Evolutionary conservation across 2,797 vertebrate species (phyloP).

Genomic region (Perodicticus potto): DNA sequence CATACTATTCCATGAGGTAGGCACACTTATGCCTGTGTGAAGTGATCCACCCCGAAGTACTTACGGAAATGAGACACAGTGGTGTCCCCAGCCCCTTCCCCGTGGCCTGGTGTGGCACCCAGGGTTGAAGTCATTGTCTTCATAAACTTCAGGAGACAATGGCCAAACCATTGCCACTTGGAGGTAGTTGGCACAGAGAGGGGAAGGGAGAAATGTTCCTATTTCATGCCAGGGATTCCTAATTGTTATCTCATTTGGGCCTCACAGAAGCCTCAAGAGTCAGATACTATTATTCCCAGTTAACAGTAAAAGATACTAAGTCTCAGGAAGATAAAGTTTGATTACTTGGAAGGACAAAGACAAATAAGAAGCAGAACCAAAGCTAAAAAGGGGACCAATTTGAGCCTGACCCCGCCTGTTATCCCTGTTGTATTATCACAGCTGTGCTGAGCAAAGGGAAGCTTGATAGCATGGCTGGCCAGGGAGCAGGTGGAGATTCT

Average conservation of each 20-base stretch:
- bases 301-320: background rate
- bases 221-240: background rate
- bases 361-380: background rate
- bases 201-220: background rate
- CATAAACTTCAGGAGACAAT: background rate
- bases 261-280: background rate
- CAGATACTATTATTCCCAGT: background rate
- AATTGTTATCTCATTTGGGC: background rate
- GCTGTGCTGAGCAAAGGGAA: background rate
- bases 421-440: fast-evolving
- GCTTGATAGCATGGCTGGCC: background rate
- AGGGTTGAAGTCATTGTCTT: background rate
- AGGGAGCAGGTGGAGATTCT: background rate
- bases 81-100: background rate
- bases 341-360: background rate
- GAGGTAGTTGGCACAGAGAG: background rate
- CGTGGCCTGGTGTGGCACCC: background rate
- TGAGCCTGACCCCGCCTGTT: background rate
- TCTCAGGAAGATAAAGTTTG: background rate
- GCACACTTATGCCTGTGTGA: background rate
- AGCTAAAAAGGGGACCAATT: background rate
- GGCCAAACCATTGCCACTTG: background rate
- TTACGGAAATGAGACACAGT: background rate
- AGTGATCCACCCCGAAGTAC: background rate
- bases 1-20: background rate